Evolutionary conservation across 2,113 vertebrate genomes (phyloP).

Genomic region (Aegypius monachus): DNA sequence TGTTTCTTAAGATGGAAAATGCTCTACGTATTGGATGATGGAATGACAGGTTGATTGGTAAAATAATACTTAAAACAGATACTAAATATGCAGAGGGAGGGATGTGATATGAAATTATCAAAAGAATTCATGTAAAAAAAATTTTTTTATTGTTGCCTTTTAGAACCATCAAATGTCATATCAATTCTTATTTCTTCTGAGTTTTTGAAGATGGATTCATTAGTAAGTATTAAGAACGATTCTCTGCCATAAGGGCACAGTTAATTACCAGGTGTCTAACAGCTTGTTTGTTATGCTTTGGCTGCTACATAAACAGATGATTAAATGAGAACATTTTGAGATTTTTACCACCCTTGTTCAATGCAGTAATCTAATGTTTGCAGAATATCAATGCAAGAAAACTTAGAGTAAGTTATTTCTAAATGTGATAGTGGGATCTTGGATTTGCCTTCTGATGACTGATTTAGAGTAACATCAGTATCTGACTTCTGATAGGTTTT

Average conservation of each 20-base stretch:
- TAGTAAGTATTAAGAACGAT: conserved; percentile 85
- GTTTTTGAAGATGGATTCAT: conserved; percentile 99
- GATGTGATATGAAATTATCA: background rate
- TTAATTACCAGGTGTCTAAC: background rate
- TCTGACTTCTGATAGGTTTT: background rate
- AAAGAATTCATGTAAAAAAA: background rate
- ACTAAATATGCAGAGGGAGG: background rate
- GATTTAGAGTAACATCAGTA: background rate
- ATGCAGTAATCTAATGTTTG: background rate
- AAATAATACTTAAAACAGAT: background rate
- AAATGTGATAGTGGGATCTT: background rate
- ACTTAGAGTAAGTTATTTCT: background rate
- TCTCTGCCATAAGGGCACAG: background rate
- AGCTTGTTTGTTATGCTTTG: background rate
- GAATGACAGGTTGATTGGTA: background rate
- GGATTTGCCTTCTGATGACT: background rate
- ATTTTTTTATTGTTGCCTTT: conserved; percentile 58
- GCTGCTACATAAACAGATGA: background rate
- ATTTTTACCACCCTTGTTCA: background rate
- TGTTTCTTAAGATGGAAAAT: background rate
- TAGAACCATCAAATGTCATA: conserved; percentile 98
- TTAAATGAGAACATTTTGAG: background rate
- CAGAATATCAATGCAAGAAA: background rate
- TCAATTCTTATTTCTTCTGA: conserved; percentile 99
- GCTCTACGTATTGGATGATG: background rate